These are phyloP conservation scores for Lampropteryx suffumata DNA, from an alignment of 2,888 invertebrate genomes.

Conservation along the genomic window DNA sequence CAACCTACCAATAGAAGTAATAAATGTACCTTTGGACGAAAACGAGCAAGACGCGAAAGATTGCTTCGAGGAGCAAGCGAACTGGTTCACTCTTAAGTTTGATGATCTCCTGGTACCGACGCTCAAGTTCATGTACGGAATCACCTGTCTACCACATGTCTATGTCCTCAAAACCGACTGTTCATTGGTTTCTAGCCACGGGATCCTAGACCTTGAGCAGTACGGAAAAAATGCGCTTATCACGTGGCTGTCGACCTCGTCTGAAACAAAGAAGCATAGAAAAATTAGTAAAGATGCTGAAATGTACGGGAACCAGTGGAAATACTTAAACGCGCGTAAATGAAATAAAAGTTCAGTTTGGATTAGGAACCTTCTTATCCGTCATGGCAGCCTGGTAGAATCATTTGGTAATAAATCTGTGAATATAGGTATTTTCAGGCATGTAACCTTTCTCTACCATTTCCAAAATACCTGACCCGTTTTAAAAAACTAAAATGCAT, in stretches of 20 bases:
- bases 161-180: conserved; percentile 55
- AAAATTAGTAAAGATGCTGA: conserved; percentile 48
- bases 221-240: conserved; percentile 68
- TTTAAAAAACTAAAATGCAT: too few relatives aligned
- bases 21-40: conserved; percentile 65
- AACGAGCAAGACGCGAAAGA: conserved; percentile 45
- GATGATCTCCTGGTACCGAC: conserved; percentile 53
- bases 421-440: too few relatives aligned
- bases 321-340: conserved; percentile 49
- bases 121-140: conserved; percentile 56
- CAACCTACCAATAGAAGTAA: conserved; percentile 68
- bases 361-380: conserved; percentile 2
- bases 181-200: conserved; percentile 55
- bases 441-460: too few relatives aligned
- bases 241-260: conserved; percentile 57
- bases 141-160: conserved; percentile 61
- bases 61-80: conserved; percentile 61
- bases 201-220: conserved; percentile 58
- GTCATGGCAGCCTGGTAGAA: conserved; percentile 17
- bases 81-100: conserved; percentile 67
- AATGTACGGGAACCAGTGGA: conserved; percentile 60
- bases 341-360: conserved; percentile 44
- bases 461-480: too few relatives aligned
- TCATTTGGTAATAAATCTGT: too few relatives aligned
- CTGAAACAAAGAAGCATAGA: conserved; percentile 41